Base-by-base conservation (phyloP, 2,113 vertebrate genomes). In the Shinisaurus crocodilurus region DNA sequence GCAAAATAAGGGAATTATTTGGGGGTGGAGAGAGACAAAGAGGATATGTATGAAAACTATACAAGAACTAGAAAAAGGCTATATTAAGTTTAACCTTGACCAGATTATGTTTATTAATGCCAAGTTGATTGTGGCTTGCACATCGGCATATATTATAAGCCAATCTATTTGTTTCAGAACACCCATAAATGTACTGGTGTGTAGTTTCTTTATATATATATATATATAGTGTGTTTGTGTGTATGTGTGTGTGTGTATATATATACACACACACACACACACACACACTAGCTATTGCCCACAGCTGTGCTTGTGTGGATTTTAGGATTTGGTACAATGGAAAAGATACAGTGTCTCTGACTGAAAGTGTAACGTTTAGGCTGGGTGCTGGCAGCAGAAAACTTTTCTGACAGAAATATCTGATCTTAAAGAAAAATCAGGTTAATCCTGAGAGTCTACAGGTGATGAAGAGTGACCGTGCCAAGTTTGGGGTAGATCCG, bases 71-170 rank as follows among this genome's bases (percentile, higher is more conserved):
- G 7, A 40, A 16, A 13, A 12, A 18, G 82, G 13, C 32, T 76
- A 18, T 72, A 34, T 54, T 93, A 83, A 92, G 6, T 23, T 45
- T 93, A 37, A 91, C 67, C 16, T 90, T 94, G 54, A 93, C 81
- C 29, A 95, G 65, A 75, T 85, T 88, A 76, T 83, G 25, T 89
- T 93, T 81, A 50, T 20, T 15, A 88, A 70, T 27, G 81, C 37
- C 69, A 88, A 82, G 5, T 63, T 25, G 13, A 89, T 3, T 76
- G 0, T 1, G 3, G 92, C 89, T 54, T 89, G 13, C 92, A 91
- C 74, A 94, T 69, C 2, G 81, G 1, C 5, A 7, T 77, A 10
- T 80, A 85, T 91, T 93, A 86, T 75, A 88, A 93, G 7, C 0
- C 1, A 40, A 23, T 9, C 9, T 2, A 25, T 50, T 85, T 69